These are phyloP conservation scores for Cyphomyrus plagiostoma DNA, from an alignment of 2,113 vertebrate genomes.

Conservation along the genomic window DNA sequence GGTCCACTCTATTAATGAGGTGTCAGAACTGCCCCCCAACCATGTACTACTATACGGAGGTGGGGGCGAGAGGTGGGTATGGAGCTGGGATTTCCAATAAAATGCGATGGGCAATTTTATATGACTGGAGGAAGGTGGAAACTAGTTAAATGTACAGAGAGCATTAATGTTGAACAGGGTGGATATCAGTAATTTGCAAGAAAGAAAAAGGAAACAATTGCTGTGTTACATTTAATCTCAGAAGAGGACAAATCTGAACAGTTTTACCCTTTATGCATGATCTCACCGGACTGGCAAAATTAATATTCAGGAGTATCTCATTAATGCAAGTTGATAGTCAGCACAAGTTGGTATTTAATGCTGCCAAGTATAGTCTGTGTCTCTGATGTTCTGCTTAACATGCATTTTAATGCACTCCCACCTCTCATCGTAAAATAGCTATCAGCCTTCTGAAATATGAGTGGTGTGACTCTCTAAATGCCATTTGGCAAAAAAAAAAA, in stretches of 20 bases:
- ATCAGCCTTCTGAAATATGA: constrained; percentile 8
- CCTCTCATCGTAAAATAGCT: background rate
- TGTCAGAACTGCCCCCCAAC: background rate
- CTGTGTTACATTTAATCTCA: background rate
- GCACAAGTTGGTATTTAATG: background rate
- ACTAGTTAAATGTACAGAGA: background rate
- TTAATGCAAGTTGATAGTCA: background rate
- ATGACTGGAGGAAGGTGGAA: background rate
- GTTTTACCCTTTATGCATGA: background rate
- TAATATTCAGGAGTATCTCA: background rate
- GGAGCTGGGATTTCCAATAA: background rate
- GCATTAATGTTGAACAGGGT: background rate
- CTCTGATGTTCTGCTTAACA: background rate
- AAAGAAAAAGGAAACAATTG: background rate
- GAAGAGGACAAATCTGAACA: background rate
- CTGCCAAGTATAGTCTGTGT: background rate
- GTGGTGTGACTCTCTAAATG: constrained; percentile 17
- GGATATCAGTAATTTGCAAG: background rate
- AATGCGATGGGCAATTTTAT: background rate
- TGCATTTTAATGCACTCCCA: background rate
- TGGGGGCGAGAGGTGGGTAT: background rate
- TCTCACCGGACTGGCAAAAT: background rate
- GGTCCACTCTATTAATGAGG: background rate
- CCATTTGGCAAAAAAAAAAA: constrained; percentile 3
- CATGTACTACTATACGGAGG: background rate